Percentiles rank a stretch among this genome's conserved stretches.
These are phyloP conservation scores for Oncopodura yosiiana DNA, from an alignment of 1,140 invertebrate species.

Conservation along the genomic window DNA sequence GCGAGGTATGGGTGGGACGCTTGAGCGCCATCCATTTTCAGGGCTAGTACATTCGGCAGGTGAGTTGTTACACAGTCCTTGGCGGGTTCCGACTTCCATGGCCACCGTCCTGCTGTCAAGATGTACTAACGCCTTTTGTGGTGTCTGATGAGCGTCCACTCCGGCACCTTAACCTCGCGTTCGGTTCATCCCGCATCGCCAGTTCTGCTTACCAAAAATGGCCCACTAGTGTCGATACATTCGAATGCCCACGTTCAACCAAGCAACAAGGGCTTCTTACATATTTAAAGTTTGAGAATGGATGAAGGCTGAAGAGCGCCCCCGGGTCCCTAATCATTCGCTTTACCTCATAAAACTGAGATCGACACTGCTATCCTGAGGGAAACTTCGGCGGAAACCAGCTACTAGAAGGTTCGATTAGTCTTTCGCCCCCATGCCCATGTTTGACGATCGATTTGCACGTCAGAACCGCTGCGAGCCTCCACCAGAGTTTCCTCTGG, in stretches of 20 bases:
- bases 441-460: slow-evolving; percentile 83
- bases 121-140: slow-evolving; percentile 76
- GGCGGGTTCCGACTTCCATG: slow-evolving; percentile 82
- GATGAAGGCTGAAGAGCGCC: slow-evolving; percentile 62
- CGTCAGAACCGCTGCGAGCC: slow-evolving; percentile 77
- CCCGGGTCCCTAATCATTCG: slow-evolving; percentile 77
- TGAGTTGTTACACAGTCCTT: slow-evolving; percentile 85
- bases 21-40: slow-evolving; percentile 83
- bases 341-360: slow-evolving; percentile 62
- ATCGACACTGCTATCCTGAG: slow-evolving; percentile 64
- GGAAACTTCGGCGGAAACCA: slow-evolving; percentile 84
- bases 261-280: slow-evolving; percentile 63
- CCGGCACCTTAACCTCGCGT: slow-evolving; percentile 60
- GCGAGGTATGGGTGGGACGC: slow-evolving; percentile 60
- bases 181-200: slow-evolving; percentile 77
- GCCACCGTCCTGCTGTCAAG: slow-evolving; percentile 78
- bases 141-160: slow-evolving; percentile 60
- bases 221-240: slow-evolving; percentile 64
- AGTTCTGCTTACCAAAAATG: slow-evolving; percentile 88
- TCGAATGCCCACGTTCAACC: slow-evolving; percentile 47
- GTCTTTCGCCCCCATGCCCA: slow-evolving; percentile 88
- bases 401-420: slow-evolving; percentile 86
- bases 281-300: slow-evolving; percentile 86
- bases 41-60: slow-evolving; percentile 77
- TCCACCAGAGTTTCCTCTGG: slow-evolving; percentile 80